Base-by-base conservation (phyloP, 2,797 vertebrate species). In the Acrossocheilus fasciatus region DNA sequence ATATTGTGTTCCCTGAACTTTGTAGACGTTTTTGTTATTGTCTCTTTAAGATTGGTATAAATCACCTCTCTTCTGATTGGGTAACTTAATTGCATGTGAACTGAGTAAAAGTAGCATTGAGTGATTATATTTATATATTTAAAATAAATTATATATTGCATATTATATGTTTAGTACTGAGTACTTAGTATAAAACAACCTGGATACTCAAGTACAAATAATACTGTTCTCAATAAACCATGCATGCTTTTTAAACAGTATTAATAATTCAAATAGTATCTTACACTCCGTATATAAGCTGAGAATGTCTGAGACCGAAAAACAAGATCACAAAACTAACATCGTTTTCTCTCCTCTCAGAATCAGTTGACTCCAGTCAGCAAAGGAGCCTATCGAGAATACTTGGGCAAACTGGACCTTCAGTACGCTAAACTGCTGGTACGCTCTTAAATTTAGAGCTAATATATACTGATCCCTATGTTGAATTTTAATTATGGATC, bases 391-490 rank as follows among this genome's bases (percentile, higher is more conserved):
- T 99, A 97, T 90, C 94, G 96, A 0, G 98, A 99, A n/a, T 97
- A 96, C 83, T 94, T 99, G 92, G 94, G 93, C 59, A 97, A 97
- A 83, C 94, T 99, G 91, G 98, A 99, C 80, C 92, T 97, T 88
- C 97, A 97, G 83, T 99, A 98, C 0, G 93, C 93, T 75, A 97
- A 96, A 86, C 96, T 99, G 57, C 93, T 97, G 96, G 98, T 98
- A 91, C 92, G 96, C 66, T 23, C 18, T 30, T 18, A 23, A 64
- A 64, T 50, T 11, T 50, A 68, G 34, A 41, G 54, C 18, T 59
- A 68, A 68, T 30, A 11, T 20, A 45, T 20, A 43, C 47, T 26
- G 0, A 45, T 36, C 18, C 18, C 1, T 79, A 74, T 57, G 54
- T 59, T 59, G 17, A 54, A 39, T 57, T 34, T 4, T 57, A 57